Conservation (phyloP, 2,113 vertebrate species). For the Rhinoptilus africanus region DNA sequence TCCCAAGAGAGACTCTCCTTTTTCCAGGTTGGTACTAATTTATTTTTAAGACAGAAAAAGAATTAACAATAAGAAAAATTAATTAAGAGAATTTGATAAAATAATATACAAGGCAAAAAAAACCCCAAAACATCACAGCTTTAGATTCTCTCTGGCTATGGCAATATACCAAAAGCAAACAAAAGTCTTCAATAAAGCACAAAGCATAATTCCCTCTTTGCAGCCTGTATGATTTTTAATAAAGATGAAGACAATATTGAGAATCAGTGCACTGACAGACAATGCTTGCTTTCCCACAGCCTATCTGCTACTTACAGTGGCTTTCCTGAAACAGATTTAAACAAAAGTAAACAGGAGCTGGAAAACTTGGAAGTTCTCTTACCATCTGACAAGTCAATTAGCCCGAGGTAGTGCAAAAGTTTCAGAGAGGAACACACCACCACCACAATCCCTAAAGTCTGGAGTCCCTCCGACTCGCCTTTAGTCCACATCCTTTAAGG, state of each 20-base stretch:
- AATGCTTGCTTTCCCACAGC: background rate
- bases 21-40: background rate
- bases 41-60: background rate
- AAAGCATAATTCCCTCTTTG: background rate
- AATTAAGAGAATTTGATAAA: background rate
- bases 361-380: constrained; percentile 70
- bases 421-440: constrained; percentile 86
- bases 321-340: background rate
- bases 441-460: constrained; percentile 84
- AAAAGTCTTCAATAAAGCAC: background rate
- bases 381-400: constrained; percentile 88
- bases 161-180: background rate
- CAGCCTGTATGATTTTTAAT: background rate
- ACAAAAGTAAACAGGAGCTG: background rate
- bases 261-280: background rate
- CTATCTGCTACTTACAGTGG: background rate
- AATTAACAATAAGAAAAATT: background rate
- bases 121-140: background rate
- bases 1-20: background rate
- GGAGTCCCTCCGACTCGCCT: constrained; percentile 83
- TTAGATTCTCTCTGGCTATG: background rate
- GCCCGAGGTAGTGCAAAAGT: constrained; percentile 88
- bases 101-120: background rate
- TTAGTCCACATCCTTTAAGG: constrained; percentile 73
- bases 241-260: background rate